Percentiles rank a stretch among this genome's conserved stretches.
Evolutionary conservation across 2,888 invertebrate species (phyloP).

Genomic region (Scrobipalpa atriplicella): DNA sequence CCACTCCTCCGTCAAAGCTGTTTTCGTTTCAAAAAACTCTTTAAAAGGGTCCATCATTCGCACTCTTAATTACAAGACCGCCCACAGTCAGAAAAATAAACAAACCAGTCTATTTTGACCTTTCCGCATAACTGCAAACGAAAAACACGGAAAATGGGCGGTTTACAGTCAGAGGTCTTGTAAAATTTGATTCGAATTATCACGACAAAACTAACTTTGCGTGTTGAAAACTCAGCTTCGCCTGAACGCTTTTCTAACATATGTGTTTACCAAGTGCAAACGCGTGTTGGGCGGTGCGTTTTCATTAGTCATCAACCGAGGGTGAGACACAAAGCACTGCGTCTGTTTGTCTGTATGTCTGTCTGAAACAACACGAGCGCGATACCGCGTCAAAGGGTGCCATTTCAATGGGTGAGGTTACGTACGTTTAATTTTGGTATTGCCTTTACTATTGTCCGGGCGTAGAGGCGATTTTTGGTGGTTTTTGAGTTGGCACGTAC

Average conservation of each 20-base stretch:
- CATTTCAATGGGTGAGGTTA: slow-evolving; percentile 47
- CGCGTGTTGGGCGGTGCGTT: slow-evolving; percentile 42
- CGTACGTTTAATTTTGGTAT: slow-evolving; percentile 59
- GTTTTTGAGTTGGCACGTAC: not conserved
- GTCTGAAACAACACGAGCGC: slow-evolving; percentile 72
- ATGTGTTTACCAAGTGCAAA: slow-evolving; percentile 6
- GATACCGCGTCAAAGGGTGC: slow-evolving; percentile 63
- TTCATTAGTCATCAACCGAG: slow-evolving; percentile 68
- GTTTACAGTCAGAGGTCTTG: slow-evolving; percentile 47
- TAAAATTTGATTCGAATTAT: slow-evolving; percentile 49
- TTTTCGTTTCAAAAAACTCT: slow-evolving; percentile 57
- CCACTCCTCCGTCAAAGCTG: slow-evolving; percentile 50
- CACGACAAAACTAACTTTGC: slow-evolving; percentile 30
- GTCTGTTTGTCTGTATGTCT: slow-evolving; percentile 73
- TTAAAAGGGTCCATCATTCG: slow-evolving; percentile 69
- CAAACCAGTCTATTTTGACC: slow-evolving; percentile 60
- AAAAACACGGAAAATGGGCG: slow-evolving; percentile 32
- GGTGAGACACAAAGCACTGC: slow-evolving; percentile 59
- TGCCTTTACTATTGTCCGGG: slow-evolving; percentile 37
- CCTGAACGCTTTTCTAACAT: slow-evolving; percentile 1
- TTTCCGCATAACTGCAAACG: slow-evolving; percentile 24
- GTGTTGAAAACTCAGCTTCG: slow-evolving; percentile 9
- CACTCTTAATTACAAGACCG: slow-evolving; percentile 73
- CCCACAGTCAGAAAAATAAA: slow-evolving; percentile 61
- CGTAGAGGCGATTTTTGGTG: not conserved